Evolutionary conservation across 2,888 invertebrate species (phyloP), one percentile per base, ranked within the genome.

Genomic region (Unio delphinus): DNA sequence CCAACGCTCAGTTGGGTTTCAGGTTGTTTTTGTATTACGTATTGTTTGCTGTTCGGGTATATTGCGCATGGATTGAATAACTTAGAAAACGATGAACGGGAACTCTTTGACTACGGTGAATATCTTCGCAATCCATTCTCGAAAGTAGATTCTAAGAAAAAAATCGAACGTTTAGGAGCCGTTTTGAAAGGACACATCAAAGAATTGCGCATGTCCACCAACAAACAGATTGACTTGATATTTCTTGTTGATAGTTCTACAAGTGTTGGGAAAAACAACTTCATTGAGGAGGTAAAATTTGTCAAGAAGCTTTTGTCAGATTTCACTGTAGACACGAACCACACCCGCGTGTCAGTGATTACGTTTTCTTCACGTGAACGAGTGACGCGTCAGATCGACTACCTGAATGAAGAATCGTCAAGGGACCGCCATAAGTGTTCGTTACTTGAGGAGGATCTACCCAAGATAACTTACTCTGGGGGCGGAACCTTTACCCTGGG

Each of bases 201-300:
- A 67, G 86, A 87, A n/a, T 87, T 93, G 45, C 91, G 92, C 66
- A 82, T 85, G 54, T 85, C 86, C 1, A 73, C 83, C 7, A 87
- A 88, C 75, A 83, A 86, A 64, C 81, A 88, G 65, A 89, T 93
- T 74, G 94, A 94, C 82, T 88, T 94, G 58, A 91, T 94, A 45
- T 94, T 94, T 86, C 89, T 94, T 62, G 92, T 94, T 62, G 94
- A 94, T 82, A 92, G 93, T 20, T 94, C 94, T n/a, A 93, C 93
- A 0, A 93, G 93, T 78, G 93, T 94, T 4, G 94, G 94, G 0
- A 91, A 91, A 74, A 89, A 91, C 28, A 93, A 94, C 88, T 94
- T 94, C 86, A 90, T 90, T 73, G 93, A 93, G 85, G 94, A 94
- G 86, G 87, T 94, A 64, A 93, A 92, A 83, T 94, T 94, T 86